Evolutionary conservation across 2,113 vertebrate species (phyloP).

Genomic region (Archocentrus centrarchus): DNA sequence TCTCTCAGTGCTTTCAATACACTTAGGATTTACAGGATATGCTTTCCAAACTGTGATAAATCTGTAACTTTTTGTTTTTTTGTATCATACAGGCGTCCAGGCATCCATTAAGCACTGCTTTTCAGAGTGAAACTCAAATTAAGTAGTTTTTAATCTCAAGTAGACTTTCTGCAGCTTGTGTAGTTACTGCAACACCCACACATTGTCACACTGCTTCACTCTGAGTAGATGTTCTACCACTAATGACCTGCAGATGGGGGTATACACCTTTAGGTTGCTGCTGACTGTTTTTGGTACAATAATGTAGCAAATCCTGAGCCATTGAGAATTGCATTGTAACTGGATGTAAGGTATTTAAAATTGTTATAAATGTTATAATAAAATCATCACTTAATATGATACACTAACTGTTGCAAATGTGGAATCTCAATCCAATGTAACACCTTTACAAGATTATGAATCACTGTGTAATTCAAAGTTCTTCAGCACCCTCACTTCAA

Average conservation of each 20-base stretch:
- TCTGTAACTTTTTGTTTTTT: background rate
- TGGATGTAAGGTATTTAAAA: background rate
- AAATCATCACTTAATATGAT: background rate
- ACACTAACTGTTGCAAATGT: background rate
- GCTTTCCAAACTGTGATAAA: background rate
- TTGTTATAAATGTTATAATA: no score
- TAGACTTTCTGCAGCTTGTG: background rate
- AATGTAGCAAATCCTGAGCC: background rate
- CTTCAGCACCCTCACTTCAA: background rate
- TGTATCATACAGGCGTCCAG: no score
- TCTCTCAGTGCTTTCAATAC: background rate
- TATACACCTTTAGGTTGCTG: background rate
- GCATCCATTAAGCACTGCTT: background rate
- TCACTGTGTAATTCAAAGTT: background rate
- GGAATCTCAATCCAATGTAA: background rate
- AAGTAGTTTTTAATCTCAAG: background rate
- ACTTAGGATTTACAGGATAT: background rate
- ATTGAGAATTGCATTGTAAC: background rate
- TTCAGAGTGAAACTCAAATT: background rate
- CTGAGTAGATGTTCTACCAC: background rate
- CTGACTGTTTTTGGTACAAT: background rate
- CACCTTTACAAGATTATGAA: background rate
- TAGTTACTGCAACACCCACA: background rate
- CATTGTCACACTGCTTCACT: background rate
- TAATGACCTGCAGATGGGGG: background rate